Percentiles rank a stretch among this genome's conserved stretches.
Conservation (phyloP, 2,797 vertebrate genomes). For the Oreochromis mossambicus region DNA sequence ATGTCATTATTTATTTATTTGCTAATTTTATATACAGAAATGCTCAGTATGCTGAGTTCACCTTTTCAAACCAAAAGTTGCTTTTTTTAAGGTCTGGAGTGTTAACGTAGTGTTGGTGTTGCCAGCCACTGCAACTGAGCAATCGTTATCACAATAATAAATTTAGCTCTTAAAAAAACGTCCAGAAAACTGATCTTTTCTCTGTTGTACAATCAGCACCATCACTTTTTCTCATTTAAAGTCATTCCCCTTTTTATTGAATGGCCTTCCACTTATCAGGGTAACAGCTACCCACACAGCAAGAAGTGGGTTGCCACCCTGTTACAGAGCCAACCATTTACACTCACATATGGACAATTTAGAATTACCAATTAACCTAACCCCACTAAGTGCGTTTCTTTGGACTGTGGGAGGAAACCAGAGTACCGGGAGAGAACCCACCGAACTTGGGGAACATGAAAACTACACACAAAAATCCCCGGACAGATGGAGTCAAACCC, state of each 20-base stretch:
- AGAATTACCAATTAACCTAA: neutral
- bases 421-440: accelerated
- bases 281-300: neutral
- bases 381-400: neutral
- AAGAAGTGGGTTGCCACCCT: neutral
- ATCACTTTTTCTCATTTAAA: neutral
- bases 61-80: neutral
- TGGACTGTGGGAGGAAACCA: neutral
- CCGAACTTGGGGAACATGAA: neutral
- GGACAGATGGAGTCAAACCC: neutral
- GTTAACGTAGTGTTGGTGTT: neutral
- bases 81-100: neutral
- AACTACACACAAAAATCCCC: accelerated
- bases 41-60: neutral
- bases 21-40: neutral
- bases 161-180: neutral
- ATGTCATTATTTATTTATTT: neutral
- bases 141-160: neutral
- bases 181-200: neutral
- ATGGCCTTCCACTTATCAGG: neutral
- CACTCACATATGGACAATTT: neutral
- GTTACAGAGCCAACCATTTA: neutral
- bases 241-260: neutral
- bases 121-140: neutral
- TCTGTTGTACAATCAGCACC: accelerated